phyloP scores from a whole-genome alignment of 2,888 invertebrate species.

The Neria commutata region DNA sequence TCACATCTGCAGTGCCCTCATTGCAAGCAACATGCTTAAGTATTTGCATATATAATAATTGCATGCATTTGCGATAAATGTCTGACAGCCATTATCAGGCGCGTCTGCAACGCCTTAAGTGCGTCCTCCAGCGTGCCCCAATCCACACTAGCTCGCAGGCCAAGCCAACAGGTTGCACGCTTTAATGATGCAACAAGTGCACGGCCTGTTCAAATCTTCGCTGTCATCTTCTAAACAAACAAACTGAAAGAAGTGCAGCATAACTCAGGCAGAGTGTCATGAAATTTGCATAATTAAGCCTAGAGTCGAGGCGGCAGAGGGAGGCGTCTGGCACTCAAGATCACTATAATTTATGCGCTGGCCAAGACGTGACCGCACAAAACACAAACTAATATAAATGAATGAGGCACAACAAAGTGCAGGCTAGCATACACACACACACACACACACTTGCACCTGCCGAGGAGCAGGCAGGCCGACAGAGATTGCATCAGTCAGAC shows the following conservation, averaged over 20 bases:
- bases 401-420: too few relatives aligned
- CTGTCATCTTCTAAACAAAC: slow-evolving; percentile 21
- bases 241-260: slow-evolving; percentile 19
- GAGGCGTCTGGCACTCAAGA: slow-evolving; percentile 12
- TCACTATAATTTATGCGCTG: slow-evolving; percentile 18
- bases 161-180: too few relatives aligned
- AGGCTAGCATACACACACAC: background rate
- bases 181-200: too few relatives aligned
- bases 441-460: background rate
- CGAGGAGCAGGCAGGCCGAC: slow-evolving; percentile 21
- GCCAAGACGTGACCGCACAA: slow-evolving; percentile 17
- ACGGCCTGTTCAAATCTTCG: background rate
- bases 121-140: too few relatives aligned
- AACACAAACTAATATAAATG: too few relatives aligned
- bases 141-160: too few relatives aligned
- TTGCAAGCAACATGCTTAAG: too few relatives aligned
- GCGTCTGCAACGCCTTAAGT: too few relatives aligned
- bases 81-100: too few relatives aligned
- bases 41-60: background rate
- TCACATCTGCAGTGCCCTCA: too few relatives aligned
- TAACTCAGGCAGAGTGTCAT: slow-evolving; percentile 35
- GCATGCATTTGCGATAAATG: background rate
- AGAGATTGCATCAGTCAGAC: slow-evolving; percentile 26
- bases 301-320: too few relatives aligned
- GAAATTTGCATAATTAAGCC: slow-evolving; percentile 40